Evolutionary conservation across 2,113 vertebrate species (phyloP).

Genomic region (Pseudorectes ferrugineus): DNA sequence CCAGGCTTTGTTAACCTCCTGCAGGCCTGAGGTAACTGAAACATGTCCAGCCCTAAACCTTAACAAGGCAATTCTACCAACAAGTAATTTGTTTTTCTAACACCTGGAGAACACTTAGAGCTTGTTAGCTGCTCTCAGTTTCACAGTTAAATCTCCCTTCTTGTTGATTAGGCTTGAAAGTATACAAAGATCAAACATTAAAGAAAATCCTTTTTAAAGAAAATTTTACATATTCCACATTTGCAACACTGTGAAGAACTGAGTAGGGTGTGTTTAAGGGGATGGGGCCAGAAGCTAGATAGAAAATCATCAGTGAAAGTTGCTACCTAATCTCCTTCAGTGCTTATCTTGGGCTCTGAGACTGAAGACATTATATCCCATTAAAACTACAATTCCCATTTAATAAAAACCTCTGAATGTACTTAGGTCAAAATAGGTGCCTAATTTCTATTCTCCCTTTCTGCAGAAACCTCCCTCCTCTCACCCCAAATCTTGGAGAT

Average conservation of each 20-base stretch:
- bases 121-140: not conserved
- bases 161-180: not conserved
- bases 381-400: not conserved
- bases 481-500: not conserved
- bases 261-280: not conserved
- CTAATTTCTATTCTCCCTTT: not conserved
- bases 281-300: not conserved
- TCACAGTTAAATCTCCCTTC: not conserved
- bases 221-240: not conserved
- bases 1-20: not conserved
- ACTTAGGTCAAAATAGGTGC: not conserved
- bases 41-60: not conserved
- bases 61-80: not conserved
- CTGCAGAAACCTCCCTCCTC: not conserved
- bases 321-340: not conserved
- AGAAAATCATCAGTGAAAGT: not conserved
- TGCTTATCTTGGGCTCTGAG: not conserved
- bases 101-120: not conserved
- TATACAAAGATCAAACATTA: not conserved
- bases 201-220: not conserved
- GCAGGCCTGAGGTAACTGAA: not conserved
- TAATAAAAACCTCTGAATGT: not conserved
- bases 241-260: not conserved
- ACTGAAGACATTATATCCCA: not conserved
- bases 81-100: not conserved